Evolutionary conservation across 2,797 vertebrate species (phyloP).

Genomic region (Erpetoichthys calabaricus): DNA sequence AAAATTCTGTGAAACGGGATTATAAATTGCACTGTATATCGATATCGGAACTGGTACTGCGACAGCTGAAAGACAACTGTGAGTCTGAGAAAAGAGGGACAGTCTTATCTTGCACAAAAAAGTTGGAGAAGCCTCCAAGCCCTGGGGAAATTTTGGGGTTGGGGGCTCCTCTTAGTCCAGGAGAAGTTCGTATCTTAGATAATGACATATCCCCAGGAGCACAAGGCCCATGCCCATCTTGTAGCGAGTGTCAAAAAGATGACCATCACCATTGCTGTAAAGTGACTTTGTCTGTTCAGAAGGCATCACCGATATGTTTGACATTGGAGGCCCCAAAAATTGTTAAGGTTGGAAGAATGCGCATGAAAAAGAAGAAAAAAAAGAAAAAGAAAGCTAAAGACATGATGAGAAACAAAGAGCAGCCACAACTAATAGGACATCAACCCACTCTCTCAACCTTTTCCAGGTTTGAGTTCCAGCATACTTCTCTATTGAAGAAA

Average conservation of each 20-base stretch:
- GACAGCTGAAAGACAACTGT: conserved; percentile 33
- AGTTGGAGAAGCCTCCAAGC: conserved; percentile 34
- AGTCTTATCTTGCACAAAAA: conserved; percentile 39
- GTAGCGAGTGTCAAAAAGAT: conserved; percentile 18
- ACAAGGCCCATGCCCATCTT: conserved; percentile 25
- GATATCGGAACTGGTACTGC: conserved; percentile 13
- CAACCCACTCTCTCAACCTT: conserved; percentile 48
- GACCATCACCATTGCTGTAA: conserved; percentile 19
- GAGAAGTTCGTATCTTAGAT: conserved; percentile 37
- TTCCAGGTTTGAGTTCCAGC: conserved; percentile 53
- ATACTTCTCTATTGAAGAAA: conserved; percentile 59
- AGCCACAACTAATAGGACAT: conserved; percentile 47
- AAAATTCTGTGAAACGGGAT: neutral
- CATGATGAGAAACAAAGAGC: conserved; percentile 46
- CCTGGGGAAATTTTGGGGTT: conserved; percentile 36
- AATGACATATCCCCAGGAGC: conserved; percentile 27
- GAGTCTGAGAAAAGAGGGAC: conserved; percentile 24
- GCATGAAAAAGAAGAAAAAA: conserved; percentile 69
- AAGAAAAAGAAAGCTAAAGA: conserved; percentile 73
- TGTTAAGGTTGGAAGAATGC: conserved; percentile 28
- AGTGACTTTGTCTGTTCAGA: conserved; percentile 6
- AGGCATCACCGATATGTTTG: conserved; percentile 10
- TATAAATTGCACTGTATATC: neutral
- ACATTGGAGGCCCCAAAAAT: conserved; percentile 26
- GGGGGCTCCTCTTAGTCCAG: conserved; percentile 33